Base-by-base conservation (phyloP, 1,140 invertebrate genomes). In the Eufriesea mexicana region DNA sequence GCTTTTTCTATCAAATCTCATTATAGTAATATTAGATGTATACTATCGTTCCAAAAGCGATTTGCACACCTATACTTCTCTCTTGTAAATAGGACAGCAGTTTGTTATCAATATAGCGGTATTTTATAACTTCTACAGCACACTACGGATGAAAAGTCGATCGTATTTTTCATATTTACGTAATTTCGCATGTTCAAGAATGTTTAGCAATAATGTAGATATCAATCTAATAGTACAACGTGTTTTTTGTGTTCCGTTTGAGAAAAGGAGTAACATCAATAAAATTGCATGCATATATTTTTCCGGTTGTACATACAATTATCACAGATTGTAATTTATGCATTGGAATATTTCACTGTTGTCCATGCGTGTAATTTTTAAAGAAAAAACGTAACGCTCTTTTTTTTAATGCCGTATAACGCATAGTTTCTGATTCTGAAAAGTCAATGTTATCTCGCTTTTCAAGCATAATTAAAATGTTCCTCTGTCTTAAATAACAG, bases 181-280 rank as follows among this genome's bases (percentile, higher is more conserved):
- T 25, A 57, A 16, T 42, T 77, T 79, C 23, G 8, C 42, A 12
- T 1, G 2, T 6, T 71, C 20, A 59, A 28, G 20, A 35, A 49
- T 25, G n/a, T 28, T 28, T 68, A 78, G 76, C 66, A 79, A 79
- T 79, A 79, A 71, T 61, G 12, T 67, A 10, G 42, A 57, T 51
- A 71, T 42, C 54, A 7, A 25, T 28, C 0, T 18, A 57, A 42
- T 59, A 9, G 2, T 59, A 14, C 9, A 61, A 75, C 42, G n/a
- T 75, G 42, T 59, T 73, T 73, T 42, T 73, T 23, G 8, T 73
- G 23, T 35, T 45, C n/a, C 14, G n/a, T 42, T 59, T 20, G 2
- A 1, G 10, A 42, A n/a, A 55, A 55, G 20, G 18, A 42, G 2
- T 9, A 42, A 45, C 5, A 45, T 28, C 0, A 45, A 42, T 25